Evolutionary conservation across 2,113 vertebrate species (phyloP), one percentile per base, ranked within the genome.

Genomic region (Pachypanchax playfairii): DNA sequence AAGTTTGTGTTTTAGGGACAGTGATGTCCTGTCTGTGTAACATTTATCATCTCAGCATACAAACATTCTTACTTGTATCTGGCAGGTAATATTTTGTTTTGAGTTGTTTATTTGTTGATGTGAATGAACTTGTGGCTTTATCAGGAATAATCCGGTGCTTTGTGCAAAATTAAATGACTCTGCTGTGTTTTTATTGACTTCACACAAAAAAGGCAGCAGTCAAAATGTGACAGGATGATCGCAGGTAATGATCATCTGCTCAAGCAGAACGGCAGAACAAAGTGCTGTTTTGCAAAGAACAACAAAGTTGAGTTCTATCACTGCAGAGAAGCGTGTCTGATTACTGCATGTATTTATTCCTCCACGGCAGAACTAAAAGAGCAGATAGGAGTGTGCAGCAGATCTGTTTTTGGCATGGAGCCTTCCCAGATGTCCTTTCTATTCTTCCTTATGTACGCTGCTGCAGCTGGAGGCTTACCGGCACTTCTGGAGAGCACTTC

Each of bases 361-460:
- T 51, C 11, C 41, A 5, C 48, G 22, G 10, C 75, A 92, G 90
- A 79, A 25, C 43, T 91, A 13, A 87, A 73, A 54, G 87, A 91
- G 61, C 71, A 86, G 50, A 2, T 92, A 29, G 79, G 70, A 28
- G 13, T 90, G 42, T 62, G 71, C 8, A 70, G 67, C 72, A 85
- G 87, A 41, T 54, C 79, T 0, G 66, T 90, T 1, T 89, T 91
- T 63, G 91, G 91, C 48, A 48, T 87, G 59, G 90, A 92, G 69
- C 72, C 89, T 17, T 83, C 81, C 48, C 90, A 91, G 84, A 79
- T 92, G 80, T 92, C 90, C 60, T 88, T 91, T 54, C 74, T 92
- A 0, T 92, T 83, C 66, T 90, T 91, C 70, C 85, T 92, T 22
- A 77, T 87, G 83, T 92, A 88, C 43, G 78, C 85, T 15, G 57